Evolutionary conservation across 2,113 vertebrate genomes (phyloP).

Genomic region (Pygoscelis adeliae): DNA sequence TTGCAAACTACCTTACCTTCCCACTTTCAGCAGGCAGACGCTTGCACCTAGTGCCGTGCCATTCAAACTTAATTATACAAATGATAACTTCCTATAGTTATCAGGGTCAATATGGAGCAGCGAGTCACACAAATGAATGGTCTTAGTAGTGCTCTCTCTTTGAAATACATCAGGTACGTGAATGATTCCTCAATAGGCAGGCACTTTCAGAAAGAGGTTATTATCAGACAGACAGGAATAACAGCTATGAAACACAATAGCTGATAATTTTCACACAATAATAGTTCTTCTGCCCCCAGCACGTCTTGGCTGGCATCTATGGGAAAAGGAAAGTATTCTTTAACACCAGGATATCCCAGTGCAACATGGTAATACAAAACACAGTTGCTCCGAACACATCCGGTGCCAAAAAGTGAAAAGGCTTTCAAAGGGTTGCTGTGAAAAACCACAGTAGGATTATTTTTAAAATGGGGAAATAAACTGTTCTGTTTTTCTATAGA

Average conservation of each 20-base stretch:
- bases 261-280: neutral
- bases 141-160: neutral
- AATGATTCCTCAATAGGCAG: neutral
- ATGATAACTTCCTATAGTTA: neutral
- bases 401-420: neutral
- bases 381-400: neutral
- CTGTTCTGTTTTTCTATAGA: neutral
- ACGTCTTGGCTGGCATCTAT: neutral
- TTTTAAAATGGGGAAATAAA: neutral
- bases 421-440: neutral
- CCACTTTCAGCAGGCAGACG: neutral
- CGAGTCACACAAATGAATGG: neutral
- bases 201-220: neutral
- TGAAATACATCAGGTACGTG: neutral
- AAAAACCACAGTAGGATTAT: neutral
- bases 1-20: neutral
- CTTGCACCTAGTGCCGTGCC: neutral
- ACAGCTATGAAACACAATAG: neutral
- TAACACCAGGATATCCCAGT: constrained; percentile 5
- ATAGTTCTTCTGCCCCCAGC: neutral
- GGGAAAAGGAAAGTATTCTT: constrained; percentile 12
- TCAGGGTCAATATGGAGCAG: neutral
- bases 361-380: neutral
- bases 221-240: neutral
- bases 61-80: neutral